A percentile compares a stretch with the other conserved stretches of the same genome.
Evolutionary conservation across 92 coral and sea anemone species (phyloP).

Genomic region (Diadumene lineata): DNA sequence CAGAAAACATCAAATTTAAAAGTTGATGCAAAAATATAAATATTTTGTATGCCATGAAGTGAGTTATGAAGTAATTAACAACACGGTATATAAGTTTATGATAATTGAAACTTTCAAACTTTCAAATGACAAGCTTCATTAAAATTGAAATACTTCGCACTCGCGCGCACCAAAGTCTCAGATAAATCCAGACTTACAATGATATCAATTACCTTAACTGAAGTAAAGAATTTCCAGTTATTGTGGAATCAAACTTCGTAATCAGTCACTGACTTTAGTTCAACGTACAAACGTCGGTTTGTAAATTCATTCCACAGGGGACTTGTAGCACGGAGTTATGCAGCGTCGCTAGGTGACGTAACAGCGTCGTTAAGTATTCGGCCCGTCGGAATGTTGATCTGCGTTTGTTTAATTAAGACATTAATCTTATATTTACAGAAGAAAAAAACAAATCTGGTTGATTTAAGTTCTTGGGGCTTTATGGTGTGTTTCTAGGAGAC

Average conservation of each 20-base stretch:
- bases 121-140: neutral
- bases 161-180: neutral
- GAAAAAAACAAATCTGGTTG: no score
- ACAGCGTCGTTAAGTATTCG: conserved; percentile 13
- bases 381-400: neutral
- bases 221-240: neutral
- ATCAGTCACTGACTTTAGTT: neutral
- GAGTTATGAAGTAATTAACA: neutral
- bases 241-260: neutral
- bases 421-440: no score
- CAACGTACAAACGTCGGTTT: neutral
- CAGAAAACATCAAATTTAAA: no score
- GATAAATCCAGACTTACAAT: neutral
- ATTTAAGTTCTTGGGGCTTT: no score
- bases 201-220: neutral
- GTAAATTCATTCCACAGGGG: neutral
- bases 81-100: neutral
- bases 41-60: neutral
- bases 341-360: conserved; percentile 35
- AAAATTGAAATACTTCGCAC: neutral
- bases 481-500: no score
- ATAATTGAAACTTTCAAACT: neutral
- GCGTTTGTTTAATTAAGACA: neutral
- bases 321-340: neutral
- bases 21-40: no score